phyloP scores from a whole-genome alignment of 2,888 invertebrate genomes.

The Ichneumon xanthorius region DNA sequence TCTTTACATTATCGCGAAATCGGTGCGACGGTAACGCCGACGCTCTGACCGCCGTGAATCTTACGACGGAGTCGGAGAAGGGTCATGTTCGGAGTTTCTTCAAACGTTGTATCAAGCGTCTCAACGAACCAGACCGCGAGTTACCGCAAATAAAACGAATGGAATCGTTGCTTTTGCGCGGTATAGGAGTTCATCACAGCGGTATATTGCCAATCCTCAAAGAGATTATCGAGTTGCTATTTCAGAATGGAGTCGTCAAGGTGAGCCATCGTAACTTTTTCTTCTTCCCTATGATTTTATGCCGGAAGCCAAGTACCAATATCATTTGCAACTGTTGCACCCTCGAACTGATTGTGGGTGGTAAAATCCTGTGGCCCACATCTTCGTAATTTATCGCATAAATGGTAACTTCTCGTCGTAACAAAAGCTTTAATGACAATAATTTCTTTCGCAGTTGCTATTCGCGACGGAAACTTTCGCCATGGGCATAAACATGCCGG shows the following conservation, averaged over 20 bases:
- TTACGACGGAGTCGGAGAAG: conserved; percentile 95
- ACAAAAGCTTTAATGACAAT: not conserved
- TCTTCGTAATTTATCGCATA: too few relatives aligned
- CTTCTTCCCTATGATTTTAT: too few relatives aligned
- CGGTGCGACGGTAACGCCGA: conserved; percentile 90
- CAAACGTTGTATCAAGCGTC: conserved; percentile 91
- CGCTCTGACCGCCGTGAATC: conserved; percentile 86
- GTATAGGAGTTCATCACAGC: conserved; percentile 99
- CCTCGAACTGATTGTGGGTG: too few relatives aligned
- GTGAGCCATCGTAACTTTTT: conserved; percentile 81
- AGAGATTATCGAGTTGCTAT: conserved; percentile 99
- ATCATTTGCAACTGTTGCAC: too few relatives aligned
- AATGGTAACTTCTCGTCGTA: not conserved
- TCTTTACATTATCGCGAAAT: conserved; percentile 96
- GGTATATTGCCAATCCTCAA: conserved; percentile 99
- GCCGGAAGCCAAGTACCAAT: too few relatives aligned
- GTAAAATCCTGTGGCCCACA: too few relatives aligned
- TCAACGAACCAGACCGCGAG: conserved; percentile 93
- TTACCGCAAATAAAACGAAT: conserved; percentile 94
- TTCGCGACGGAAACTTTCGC: conserved; percentile 99
- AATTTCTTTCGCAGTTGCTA: conserved; percentile 88
- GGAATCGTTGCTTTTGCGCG: conserved; percentile 90
- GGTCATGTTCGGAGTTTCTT: conserved; percentile 94
- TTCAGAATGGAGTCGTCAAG: conserved; percentile 96
- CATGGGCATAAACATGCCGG: conserved; percentile 99